Conservation (phyloP, 2,888 invertebrate genomes). For the Heliothis peltigera region DNA sequence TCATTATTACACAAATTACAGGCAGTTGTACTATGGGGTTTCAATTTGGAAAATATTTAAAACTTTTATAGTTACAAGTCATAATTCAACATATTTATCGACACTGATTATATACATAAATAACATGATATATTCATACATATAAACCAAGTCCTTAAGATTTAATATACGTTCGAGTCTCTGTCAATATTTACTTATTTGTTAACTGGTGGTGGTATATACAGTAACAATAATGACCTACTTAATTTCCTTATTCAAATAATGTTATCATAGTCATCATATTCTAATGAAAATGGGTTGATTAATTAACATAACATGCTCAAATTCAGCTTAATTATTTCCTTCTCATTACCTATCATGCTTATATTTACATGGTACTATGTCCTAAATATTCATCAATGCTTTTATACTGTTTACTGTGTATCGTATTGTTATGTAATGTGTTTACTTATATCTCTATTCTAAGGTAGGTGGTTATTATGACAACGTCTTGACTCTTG, state of each 20-base stretch:
- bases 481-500: constrained; percentile 63
- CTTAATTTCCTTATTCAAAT: constrained; percentile 17
- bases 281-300: constrained; percentile 37
- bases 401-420: constrained; percentile 57
- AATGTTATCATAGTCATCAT: constrained; percentile 2
- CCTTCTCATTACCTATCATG: constrained; percentile 59
- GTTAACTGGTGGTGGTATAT: constrained; percentile 17
- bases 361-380: constrained; percentile 57
- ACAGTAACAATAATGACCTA: constrained; percentile 10
- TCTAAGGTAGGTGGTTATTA: constrained; percentile 43
- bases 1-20: constrained; percentile 7
- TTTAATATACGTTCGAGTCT: background rate
- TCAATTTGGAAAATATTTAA: background rate
- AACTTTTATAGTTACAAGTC: background rate
- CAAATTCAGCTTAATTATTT: constrained; percentile 34
- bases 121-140: background rate
- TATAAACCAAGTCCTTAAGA: background rate
- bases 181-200: constrained; percentile 12
- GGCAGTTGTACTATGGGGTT: background rate
- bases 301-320: constrained; percentile 16
- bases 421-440: constrained; percentile 55
- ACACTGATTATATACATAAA: background rate
- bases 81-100: background rate
- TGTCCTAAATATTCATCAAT: constrained; percentile 54
- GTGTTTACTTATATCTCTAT: constrained; percentile 47